Conservation (phyloP, 2,888 invertebrate species). For the Craniophora ligustri region DNA sequence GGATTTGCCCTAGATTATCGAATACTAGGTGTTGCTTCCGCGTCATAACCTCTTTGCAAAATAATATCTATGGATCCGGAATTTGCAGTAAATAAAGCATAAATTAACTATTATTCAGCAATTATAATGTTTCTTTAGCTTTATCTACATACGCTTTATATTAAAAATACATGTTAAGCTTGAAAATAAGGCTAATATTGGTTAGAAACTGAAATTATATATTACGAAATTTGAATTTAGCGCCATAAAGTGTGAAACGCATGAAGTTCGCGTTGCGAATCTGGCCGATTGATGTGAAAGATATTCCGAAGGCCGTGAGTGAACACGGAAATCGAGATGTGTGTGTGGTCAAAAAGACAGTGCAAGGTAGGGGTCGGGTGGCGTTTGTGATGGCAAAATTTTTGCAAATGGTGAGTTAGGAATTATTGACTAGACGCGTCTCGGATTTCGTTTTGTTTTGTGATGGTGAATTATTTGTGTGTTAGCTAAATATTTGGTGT, state of each 20-base stretch:
- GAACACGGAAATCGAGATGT: slow-evolving; percentile 89
- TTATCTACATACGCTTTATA: neutral
- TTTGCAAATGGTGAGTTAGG: slow-evolving; percentile 93
- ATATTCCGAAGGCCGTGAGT: slow-evolving; percentile 91
- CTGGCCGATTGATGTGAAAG: slow-evolving; percentile 90
- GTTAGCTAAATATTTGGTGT: slow-evolving; percentile 78
- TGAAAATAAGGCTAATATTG: neutral
- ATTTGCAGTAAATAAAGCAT: slow-evolving; percentile 42
- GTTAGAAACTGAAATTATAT: slow-evolving; percentile 27
- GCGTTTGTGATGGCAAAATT: slow-evolving; percentile 94
- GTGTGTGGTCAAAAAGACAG: slow-evolving; percentile 91
- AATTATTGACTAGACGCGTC: slow-evolving; percentile 80
- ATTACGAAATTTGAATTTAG: slow-evolving; percentile 81
- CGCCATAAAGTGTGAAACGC: slow-evolving; percentile 81
- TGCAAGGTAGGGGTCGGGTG: slow-evolving; percentile 93
- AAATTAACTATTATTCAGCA: slow-evolving; percentile 4
- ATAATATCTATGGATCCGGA: slow-evolving; percentile 58
- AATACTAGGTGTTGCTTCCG: slow-evolving; percentile 63
- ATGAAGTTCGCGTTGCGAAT: slow-evolving; percentile 89
- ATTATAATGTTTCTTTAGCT: slow-evolving; percentile 1
- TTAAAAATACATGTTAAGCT: neutral
- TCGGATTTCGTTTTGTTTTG: slow-evolving; percentile 73
- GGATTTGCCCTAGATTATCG: slow-evolving; percentile 40
- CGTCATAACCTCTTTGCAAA: slow-evolving; percentile 75
- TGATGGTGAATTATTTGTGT: slow-evolving; percentile 81